A percentile compares a stretch with the other conserved stretches of the same genome.
Conservation (phyloP, 2,888 invertebrate species). For the Agrilus biguttatus region DNA sequence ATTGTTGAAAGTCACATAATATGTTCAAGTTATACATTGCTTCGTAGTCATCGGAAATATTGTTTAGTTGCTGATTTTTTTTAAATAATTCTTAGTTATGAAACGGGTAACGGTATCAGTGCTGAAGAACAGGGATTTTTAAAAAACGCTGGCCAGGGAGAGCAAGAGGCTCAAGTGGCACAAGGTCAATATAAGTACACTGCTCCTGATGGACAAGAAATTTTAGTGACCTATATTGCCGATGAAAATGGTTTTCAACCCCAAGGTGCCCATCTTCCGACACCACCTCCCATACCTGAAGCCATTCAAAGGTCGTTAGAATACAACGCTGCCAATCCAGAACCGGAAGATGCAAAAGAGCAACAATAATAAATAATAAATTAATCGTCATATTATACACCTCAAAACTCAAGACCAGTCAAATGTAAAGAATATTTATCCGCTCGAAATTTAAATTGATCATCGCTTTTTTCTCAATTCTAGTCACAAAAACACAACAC, state of each 20-base stretch:
- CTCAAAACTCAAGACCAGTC: too few species aligned
- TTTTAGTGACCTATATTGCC: slow-evolving; percentile 45
- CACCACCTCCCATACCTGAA: slow-evolving; percentile 54
- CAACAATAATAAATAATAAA: too few species aligned
- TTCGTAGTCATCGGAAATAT: too few species aligned
- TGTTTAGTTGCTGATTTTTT: background rate
- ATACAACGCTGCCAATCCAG: slow-evolving; percentile 50
- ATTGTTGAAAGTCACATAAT: too few species aligned
- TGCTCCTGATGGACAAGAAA: slow-evolving; percentile 36
- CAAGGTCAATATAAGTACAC: slow-evolving; percentile 44
- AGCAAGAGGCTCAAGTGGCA: slow-evolving; percentile 39
- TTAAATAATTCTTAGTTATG: slow-evolving; percentile 30
- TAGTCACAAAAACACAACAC: too few species aligned
- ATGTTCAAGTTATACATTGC: too few species aligned
- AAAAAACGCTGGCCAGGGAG: slow-evolving; percentile 38
- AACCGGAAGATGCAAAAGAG: slow-evolving; percentile 24
- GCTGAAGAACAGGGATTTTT: slow-evolving; percentile 44
- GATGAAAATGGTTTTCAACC: slow-evolving; percentile 59
- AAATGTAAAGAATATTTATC: too few species aligned
- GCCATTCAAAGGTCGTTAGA: slow-evolving; percentile 52
- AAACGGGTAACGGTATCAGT: slow-evolving; percentile 43
- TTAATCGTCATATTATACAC: too few species aligned
- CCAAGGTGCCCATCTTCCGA: slow-evolving; percentile 44
- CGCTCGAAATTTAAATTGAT: too few species aligned
- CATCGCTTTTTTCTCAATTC: too few species aligned